These are phyloP conservation scores for Sylvilagus bachmani DNA, from an alignment of 2,113 vertebrate species.

Conservation along the genomic window DNA sequence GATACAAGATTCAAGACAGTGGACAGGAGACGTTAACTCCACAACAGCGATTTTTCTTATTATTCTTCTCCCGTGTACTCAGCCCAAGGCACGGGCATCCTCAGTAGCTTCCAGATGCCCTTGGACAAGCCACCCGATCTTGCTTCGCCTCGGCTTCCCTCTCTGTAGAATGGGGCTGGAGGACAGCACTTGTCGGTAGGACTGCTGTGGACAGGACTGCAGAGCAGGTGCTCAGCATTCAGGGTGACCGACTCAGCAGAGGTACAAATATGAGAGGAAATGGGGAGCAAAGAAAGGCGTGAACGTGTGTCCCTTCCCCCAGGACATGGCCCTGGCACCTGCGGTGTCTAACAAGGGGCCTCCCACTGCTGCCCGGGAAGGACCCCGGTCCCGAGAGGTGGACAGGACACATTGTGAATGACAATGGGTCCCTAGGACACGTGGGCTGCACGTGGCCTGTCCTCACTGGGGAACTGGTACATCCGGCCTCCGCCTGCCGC, in stretches of 20 bases:
- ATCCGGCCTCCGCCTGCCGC: neutral
- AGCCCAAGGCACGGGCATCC: neutral
- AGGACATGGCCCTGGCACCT: neutral
- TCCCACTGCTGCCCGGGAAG: neutral
- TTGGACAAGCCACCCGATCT: neutral
- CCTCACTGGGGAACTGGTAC: neutral
- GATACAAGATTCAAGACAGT: neutral
- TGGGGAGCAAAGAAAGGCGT: neutral
- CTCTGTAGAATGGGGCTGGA: neutral
- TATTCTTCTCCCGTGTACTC: neutral
- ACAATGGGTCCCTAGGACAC: neutral
- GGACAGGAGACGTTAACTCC: neutral
- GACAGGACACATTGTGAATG: neutral
- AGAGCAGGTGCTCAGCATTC: neutral
- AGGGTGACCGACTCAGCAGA: neutral
- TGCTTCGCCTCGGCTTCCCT: neutral
- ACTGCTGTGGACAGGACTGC: neutral
- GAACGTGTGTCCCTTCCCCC: neutral
- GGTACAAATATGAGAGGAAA: neutral
- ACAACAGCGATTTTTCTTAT: fast-evolving
- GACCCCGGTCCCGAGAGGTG: neutral
- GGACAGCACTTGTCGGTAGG: no score
- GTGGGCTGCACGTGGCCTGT: neutral
- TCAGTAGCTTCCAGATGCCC: neutral
- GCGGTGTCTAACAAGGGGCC: neutral